Evolutionary conservation across 2,888 invertebrate species (phyloP).

Genomic region (Rhamnusium bicolor): DNA sequence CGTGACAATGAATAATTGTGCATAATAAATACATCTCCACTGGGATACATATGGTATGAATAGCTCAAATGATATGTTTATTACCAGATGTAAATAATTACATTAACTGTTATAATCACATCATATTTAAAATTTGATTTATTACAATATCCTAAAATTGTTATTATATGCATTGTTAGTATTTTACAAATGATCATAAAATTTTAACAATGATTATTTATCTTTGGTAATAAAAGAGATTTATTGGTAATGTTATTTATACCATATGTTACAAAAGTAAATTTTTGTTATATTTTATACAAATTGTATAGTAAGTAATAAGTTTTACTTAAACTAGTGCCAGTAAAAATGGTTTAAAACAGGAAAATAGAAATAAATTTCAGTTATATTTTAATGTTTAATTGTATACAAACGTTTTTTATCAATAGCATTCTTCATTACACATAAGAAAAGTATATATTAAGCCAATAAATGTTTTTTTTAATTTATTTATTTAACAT

Average conservation of each 20-base stretch:
- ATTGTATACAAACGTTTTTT: too few relatives aligned
- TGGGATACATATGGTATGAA: conserved; percentile 12
- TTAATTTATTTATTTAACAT: too few relatives aligned
- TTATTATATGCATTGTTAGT: not conserved
- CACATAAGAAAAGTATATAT: too few relatives aligned
- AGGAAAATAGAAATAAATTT: too few relatives aligned
- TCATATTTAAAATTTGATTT: conserved; percentile 14
- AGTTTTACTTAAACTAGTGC: too few relatives aligned
- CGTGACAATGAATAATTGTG: conserved; percentile 2
- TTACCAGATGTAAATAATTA: conserved; percentile 44
- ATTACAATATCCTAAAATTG: not conserved
- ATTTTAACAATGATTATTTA: not conserved
- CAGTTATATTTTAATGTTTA: too few relatives aligned
- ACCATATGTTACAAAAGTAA: not conserved
- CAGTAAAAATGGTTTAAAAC: too few relatives aligned
- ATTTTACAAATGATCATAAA: not conserved
- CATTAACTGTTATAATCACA: conserved; percentile 36
- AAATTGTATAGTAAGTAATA: too few relatives aligned
- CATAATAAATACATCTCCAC: not conserved
- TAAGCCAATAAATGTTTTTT: too few relatives aligned
- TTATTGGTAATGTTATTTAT: not conserved
- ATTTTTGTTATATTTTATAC: not conserved
- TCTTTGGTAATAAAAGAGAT: not conserved
- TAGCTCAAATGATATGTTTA: conserved; percentile 21
- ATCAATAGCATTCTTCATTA: too few relatives aligned